Conservation (phyloP, 1,140 invertebrate genomes). For the Schlechtendalia chinensis region DNA sequence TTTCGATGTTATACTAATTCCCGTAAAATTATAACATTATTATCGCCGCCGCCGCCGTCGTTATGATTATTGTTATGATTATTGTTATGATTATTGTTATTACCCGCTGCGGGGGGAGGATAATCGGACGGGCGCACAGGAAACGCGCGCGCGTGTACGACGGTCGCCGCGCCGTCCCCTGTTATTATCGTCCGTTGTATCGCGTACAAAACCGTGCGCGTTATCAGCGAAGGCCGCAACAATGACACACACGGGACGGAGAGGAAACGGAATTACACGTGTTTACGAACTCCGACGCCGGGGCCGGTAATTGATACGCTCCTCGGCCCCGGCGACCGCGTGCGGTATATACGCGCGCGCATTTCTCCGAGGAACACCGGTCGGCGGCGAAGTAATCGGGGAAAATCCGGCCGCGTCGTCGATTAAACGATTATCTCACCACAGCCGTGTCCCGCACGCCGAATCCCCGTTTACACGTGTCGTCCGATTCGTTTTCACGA, state of each 20-base stretch:
- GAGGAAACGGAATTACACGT: conserved; percentile 3
- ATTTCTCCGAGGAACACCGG: no score
- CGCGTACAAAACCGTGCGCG: no score
- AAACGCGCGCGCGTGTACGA: neutral
- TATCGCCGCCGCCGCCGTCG: neutral
- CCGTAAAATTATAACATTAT: conserved; percentile 10
- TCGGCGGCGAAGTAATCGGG: no score
- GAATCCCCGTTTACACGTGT: no score
- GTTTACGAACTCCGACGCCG: neutral
- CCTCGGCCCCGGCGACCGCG: neutral
- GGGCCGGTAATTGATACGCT: conserved; percentile 24
- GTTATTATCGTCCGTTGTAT: neutral
- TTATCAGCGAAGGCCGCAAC: neutral
- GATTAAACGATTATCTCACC: no score
- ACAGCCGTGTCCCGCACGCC: no score
- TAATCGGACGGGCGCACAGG: conserved; percentile 22
- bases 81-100: neutral
- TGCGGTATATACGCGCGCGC: neutral
- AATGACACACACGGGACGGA: conserved; percentile 6
- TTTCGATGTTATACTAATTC: neutral
- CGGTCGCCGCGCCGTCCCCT: neutral
- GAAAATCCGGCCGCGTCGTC: no score
- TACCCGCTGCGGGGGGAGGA: neutral
- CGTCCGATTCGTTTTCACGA: no score
- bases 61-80: neutral